Evolutionary conservation across 2,113 vertebrate genomes (phyloP).

Genomic region (Pipa parva): DNA sequence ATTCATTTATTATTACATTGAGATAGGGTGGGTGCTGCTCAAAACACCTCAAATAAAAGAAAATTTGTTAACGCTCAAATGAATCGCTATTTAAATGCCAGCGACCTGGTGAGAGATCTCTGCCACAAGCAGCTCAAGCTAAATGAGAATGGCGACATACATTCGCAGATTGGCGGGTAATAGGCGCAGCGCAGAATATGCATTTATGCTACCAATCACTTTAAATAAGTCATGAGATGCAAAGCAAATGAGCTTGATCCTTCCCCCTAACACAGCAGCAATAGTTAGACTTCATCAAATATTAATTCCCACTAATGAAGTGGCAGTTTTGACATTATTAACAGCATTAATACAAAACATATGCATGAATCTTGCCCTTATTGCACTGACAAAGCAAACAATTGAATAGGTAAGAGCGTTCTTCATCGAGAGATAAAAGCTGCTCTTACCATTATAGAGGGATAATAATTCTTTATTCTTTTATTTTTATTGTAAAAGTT

Average conservation of each 20-base stretch:
- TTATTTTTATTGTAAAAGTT: no score
- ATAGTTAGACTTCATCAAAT: conserved; percentile 31
- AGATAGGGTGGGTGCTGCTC: no score
- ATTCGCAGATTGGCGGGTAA: no score
- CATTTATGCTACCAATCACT: not conserved
- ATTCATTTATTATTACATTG: no score
- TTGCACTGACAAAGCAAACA: conserved; percentile 9
- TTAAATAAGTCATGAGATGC: conserved; percentile 27
- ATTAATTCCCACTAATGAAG: conserved; percentile 28
- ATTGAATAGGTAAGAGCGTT: not conserved
- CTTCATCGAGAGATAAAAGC: not conserved
- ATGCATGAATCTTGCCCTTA: not conserved
- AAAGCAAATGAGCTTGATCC: conserved; percentile 12
- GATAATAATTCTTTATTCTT: no score
- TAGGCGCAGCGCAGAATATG: not conserved
- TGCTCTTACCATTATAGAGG: no score
- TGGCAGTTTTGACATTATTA: conserved; percentile 19
- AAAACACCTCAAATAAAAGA: no score
- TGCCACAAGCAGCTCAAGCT: no score
- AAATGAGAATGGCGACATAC: no score
- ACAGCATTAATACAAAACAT: not conserved
- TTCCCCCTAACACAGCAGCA: not conserved
- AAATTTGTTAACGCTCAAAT: no score
- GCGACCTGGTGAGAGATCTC: no score
- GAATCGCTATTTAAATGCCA: no score